These are phyloP conservation scores for Parapsyche elsis DNA, from an alignment of 1,140 invertebrate genomes.

Conservation along the genomic window DNA sequence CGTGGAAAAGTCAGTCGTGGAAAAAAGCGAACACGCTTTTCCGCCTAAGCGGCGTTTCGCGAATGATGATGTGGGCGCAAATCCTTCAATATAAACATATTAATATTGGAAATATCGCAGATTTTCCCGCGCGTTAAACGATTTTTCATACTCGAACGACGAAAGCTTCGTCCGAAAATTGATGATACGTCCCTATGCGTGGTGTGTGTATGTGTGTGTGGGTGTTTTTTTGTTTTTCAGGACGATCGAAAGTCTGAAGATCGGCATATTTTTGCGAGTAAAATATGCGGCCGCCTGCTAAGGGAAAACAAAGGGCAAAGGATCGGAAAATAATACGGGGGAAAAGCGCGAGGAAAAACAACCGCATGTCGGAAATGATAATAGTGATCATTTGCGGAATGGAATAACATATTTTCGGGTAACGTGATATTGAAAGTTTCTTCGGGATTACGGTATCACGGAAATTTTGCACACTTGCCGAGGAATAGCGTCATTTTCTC, in stretches of 20 bases:
- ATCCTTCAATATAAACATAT: background rate
- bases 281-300: background rate
- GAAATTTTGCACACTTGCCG: background rate
- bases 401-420: slow-evolving; percentile 35
- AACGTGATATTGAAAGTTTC: slow-evolving; percentile 39
- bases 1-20: background rate
- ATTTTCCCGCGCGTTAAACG: slow-evolving; percentile 7
- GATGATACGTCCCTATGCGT: background rate
- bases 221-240: background rate
- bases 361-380: slow-evolving; percentile 38
- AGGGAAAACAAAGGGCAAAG: slow-evolving; percentile 30
- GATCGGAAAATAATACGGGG: slow-evolving; percentile 30
- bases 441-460: background rate
- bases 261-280: slow-evolving; percentile 12
- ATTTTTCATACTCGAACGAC: slow-evolving; percentile 14
- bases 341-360: slow-evolving; percentile 16
- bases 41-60: too few species aligned
- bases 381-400: slow-evolving; percentile 39
- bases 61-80: background rate
- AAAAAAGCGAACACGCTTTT: background rate
- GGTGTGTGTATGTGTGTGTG: background rate
- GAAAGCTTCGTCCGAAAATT: background rate
- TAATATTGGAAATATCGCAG: background rate
- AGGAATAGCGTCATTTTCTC: background rate
- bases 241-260: background rate